Percentiles rank a stretch among this genome's conserved stretches.
Evolutionary conservation across 2,888 invertebrate species (phyloP).

Genomic region (Oligia strigilis): DNA sequence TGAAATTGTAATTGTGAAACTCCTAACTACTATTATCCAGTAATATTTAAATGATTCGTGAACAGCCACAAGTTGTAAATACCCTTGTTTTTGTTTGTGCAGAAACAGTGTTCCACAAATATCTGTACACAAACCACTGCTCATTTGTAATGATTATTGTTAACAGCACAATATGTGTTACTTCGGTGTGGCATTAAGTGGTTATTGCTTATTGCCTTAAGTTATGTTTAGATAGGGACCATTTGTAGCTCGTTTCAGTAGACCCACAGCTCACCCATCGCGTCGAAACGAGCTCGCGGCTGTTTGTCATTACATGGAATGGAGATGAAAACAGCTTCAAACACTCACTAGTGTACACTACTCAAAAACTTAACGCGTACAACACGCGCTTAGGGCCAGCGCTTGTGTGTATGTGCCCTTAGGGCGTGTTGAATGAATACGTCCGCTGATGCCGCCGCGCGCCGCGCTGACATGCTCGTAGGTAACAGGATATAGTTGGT

Average conservation of each 20-base stretch:
- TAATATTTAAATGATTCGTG: conserved; percentile 51
- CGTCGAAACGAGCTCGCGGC: conserved; percentile 23
- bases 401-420: conserved; percentile 32
- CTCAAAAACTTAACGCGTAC: conserved; percentile 45
- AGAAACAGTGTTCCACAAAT: conserved; percentile 51
- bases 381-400: conserved; percentile 33
- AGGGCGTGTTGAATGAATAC: conserved; percentile 49
- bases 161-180: conserved; percentile 45
- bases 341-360: conserved; percentile 41
- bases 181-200: conserved; percentile 45
- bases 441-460: conserved; percentile 32
- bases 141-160: conserved; percentile 64
- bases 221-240: conserved; percentile 33
- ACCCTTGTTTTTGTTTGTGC: conserved; percentile 45
- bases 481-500: conserved; percentile 65
- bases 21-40: conserved; percentile 50
- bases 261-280: conserved; percentile 14
- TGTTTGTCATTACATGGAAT: conserved; percentile 43
- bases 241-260: conserved; percentile 39
- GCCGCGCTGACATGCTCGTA: conserved; percentile 30
- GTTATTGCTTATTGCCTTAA: conserved; percentile 56
- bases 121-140: conserved; percentile 37
- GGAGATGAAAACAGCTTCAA: conserved; percentile 49
- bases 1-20: conserved; percentile 56
- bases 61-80: conserved; percentile 50